These are phyloP conservation scores for Antheraea assamensis DNA, from an alignment of 2,888 invertebrate genomes.

Conservation along the genomic window DNA sequence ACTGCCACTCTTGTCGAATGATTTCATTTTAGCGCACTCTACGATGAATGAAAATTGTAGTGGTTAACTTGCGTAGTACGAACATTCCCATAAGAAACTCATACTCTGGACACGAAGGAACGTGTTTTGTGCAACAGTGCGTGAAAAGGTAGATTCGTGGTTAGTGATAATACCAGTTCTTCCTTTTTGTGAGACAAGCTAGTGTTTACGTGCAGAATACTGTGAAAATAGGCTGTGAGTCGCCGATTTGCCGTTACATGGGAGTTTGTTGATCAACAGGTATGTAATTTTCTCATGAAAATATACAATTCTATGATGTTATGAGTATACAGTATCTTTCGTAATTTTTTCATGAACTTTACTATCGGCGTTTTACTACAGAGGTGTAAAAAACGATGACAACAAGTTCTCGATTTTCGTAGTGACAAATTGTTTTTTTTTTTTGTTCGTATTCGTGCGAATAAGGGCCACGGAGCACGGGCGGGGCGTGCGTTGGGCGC, in stretches of 20 bases:
- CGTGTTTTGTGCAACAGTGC: conserved; percentile 65
- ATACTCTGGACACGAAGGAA: conserved; percentile 49
- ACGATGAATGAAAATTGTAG: conserved; percentile 75
- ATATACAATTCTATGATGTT: conserved; percentile 19
- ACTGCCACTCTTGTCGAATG: conserved; percentile 69
- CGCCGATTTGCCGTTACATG: conserved; percentile 71
- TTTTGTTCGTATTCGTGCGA: conserved; percentile 51
- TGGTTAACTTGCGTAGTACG: conserved; percentile 58
- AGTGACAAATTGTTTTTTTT: conserved; percentile 33
- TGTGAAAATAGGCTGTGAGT: conserved; percentile 60
- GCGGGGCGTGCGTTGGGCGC: conserved; percentile 62
- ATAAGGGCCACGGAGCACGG: conserved; percentile 36
- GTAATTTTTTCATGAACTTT: conserved; percentile 5
- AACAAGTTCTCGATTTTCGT: conserved; percentile 18
- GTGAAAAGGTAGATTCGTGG: conserved; percentile 73
- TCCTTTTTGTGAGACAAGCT: conserved; percentile 66
- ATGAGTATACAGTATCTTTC: conserved; percentile 10
- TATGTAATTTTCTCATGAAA: conserved; percentile 37
- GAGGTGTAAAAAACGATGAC: conserved; percentile 15
- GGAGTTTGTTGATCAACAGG: conserved; percentile 79
- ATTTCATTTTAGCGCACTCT: conserved; percentile 71
- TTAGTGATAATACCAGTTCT: conserved; percentile 71
- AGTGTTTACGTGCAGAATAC: conserved; percentile 76
- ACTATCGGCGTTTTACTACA: conserved; percentile 15
- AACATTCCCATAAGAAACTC: conserved; percentile 57